phyloP scores from a whole-genome alignment of 2,797 vertebrate species.

The Hemibagrus guttatus region DNA sequence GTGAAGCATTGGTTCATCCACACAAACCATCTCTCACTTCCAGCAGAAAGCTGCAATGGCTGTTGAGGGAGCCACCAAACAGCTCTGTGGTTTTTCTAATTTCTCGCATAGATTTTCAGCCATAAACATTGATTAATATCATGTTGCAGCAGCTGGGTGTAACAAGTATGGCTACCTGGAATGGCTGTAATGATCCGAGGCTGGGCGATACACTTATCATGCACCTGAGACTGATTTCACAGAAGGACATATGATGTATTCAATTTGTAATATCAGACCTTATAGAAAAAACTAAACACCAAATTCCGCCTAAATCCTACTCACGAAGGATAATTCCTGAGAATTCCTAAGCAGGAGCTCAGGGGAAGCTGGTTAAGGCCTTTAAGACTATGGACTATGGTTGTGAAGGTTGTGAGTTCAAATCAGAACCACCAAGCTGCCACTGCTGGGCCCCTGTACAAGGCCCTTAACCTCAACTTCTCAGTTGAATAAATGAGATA shows the following conservation, averaged over 20 bases:
- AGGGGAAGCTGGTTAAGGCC: no score
- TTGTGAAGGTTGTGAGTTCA: no score
- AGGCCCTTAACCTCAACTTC: no score
- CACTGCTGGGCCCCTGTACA: no score
- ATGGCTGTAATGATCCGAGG: not conserved
- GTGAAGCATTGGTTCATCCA: constrained; percentile 56
- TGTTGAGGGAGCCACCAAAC: constrained; percentile 30
- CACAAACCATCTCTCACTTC: constrained; percentile 61
- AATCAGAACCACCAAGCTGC: no score
- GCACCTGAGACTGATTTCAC: not conserved
- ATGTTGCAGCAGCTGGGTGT: not conserved
- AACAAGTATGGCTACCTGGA: not conserved
- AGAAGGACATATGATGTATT: not conserved
- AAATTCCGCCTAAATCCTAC: no score
- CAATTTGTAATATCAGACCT: not conserved
- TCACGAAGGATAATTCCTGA: no score
- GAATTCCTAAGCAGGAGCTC: not conserved
- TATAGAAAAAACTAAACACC: not conserved
- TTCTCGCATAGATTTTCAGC: constrained; percentile 29
- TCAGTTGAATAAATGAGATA: no score
- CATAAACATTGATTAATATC: constrained; percentile 27
- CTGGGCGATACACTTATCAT: not conserved
- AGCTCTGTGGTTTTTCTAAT: constrained; percentile 37
- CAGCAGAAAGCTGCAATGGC: constrained; percentile 17
- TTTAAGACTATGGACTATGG: no score